Percentiles rank a stretch among this genome's conserved stretches.
Evolutionary conservation across 2,113 vertebrate genomes (phyloP).

Genomic region (Stegastes partitus): DNA sequence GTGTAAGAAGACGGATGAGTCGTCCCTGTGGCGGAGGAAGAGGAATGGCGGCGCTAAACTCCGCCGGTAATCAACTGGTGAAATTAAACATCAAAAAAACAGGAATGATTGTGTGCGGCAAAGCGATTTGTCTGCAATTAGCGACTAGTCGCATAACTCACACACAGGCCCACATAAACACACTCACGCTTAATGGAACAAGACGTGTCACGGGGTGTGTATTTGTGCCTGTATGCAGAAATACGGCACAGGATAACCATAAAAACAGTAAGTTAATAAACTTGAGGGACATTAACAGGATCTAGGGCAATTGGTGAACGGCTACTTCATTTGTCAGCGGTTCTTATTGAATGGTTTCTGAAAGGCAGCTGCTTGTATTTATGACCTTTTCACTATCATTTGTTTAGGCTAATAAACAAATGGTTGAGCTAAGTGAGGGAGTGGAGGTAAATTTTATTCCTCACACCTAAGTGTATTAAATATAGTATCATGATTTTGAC

Average conservation of each 20-base stretch:
- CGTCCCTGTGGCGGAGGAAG: conserved; percentile 76
- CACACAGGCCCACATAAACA: conserved; percentile 73
- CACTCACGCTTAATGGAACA: conserved; percentile 68
- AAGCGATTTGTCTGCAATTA: conserved; percentile 89
- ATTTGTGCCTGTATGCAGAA: conserved; percentile 55
- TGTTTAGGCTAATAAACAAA: conserved; percentile 56
- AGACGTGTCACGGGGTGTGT: conserved; percentile 60
- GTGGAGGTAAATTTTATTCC: neutral
- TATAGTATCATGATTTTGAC: too few relatives aligned
- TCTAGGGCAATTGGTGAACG: conserved; percentile 69
- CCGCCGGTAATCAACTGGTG: conserved; percentile 85
- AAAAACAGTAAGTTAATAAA: conserved; percentile 83
- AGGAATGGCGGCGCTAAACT: conserved; percentile 81
- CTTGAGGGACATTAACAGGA: conserved; percentile 76
- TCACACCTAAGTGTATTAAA: too few relatives aligned
- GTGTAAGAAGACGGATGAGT: conserved; percentile 81
- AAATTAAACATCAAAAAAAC: conserved; percentile 88
- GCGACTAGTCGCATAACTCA: conserved; percentile 81
- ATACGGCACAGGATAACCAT: conserved; percentile 66
- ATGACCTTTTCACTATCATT: conserved; percentile 67
- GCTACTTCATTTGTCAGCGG: conserved; percentile 78
- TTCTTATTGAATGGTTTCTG: conserved; percentile 75
- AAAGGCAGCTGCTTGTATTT: conserved; percentile 72
- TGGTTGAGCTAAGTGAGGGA: conserved; percentile 36
- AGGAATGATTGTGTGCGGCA: conserved; percentile 87